Percentiles rank a stretch among this genome's conserved stretches.
phyloP scores from a whole-genome alignment of 2,113 vertebrate species.

The Climacteris rufus region DNA sequence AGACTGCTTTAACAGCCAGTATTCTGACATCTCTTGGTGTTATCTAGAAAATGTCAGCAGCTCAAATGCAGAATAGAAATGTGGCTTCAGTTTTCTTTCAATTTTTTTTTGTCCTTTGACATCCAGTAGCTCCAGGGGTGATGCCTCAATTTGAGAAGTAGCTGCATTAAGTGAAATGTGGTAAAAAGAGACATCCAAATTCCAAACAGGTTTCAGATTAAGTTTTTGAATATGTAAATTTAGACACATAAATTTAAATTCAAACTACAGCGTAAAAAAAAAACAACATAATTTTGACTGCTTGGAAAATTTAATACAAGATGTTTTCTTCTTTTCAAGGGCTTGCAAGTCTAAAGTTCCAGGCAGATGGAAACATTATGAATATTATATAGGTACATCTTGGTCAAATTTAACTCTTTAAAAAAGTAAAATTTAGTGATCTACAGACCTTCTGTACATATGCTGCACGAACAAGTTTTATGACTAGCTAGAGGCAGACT shows the following conservation, averaged over 20 bases:
- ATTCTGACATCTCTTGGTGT: slow-evolving; percentile 56
- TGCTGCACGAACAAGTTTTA: background rate
- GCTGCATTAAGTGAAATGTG: slow-evolving; percentile 12
- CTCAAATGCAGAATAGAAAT: slow-evolving; percentile 39
- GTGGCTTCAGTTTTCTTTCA: slow-evolving; percentile 21
- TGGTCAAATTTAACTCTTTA: background rate
- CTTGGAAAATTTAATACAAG: background rate
- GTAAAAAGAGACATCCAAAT: slow-evolving; percentile 10
- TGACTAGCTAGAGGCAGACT: background rate
- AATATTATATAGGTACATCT: background rate
- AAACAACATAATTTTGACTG: background rate
- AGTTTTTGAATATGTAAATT: slow-evolving; percentile 45
- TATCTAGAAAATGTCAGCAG: slow-evolving; percentile 59
- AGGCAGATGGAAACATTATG: background rate
- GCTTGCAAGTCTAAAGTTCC: background rate
- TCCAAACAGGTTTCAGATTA: slow-evolving; percentile 32
- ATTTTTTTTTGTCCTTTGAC: slow-evolving; percentile 46
- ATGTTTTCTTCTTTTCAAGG: slow-evolving; percentile 12
- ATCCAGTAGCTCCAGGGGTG: slow-evolving; percentile 23
- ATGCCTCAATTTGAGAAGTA: slow-evolving; percentile 49
- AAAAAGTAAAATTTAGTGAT: background rate
- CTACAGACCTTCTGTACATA: background rate
- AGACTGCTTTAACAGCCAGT: slow-evolving; percentile 54
- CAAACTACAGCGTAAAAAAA: background rate
- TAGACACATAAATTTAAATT: slow-evolving; percentile 50